Base-by-base conservation (phyloP, 1,140 invertebrate species). In the Hyphantria cunea region DNA sequence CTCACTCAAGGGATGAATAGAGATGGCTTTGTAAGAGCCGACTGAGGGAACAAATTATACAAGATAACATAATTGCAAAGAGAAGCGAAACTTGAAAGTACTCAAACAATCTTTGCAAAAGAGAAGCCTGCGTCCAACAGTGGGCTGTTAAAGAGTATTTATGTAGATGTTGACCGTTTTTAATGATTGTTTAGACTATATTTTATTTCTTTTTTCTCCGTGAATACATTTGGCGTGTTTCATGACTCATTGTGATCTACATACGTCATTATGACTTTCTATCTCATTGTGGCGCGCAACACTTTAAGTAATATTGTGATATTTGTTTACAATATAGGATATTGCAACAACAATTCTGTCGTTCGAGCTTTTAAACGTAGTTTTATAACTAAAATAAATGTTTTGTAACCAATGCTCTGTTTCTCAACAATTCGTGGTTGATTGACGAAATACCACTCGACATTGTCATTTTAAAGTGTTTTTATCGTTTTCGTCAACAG, bases 361-460 rank as follows among this genome's bases (percentile, higher is more conserved):
- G 5, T 25, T 25, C 5, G 17, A 25, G 17, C 17, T 25, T 44
- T 55, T 48, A 9, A 45, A 37, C 54, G 54, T 56, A 56, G 47
- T 48, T 56, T 48, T 56, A 56, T 56, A 56, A 56, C 42, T 48
- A 48, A 44, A 56, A 56, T 56, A 56, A 56, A 56, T 48, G 31
- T 56, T 56, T 56, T 56, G 54, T 56, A 56, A 56, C 33, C 17
- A 5, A 1, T 5, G 17, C 17, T 11, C 7, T 8, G 15, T 56
- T 56, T 7, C 13, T 7, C 11, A 56, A 56, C 44, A 25, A 37
- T 34, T 48, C 54, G 54, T 56, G 54, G 42, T 25, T 8, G 54
- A 37, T 37, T 56, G 54, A n/a, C 54, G 54, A 56, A 56, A 56
- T 48, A 37, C 10, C 37, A 32, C 37, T 34, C 14, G 42, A n/a